Evolutionary conservation across 1,140 invertebrate genomes (phyloP).

Genomic region (Battus philenor): DNA sequence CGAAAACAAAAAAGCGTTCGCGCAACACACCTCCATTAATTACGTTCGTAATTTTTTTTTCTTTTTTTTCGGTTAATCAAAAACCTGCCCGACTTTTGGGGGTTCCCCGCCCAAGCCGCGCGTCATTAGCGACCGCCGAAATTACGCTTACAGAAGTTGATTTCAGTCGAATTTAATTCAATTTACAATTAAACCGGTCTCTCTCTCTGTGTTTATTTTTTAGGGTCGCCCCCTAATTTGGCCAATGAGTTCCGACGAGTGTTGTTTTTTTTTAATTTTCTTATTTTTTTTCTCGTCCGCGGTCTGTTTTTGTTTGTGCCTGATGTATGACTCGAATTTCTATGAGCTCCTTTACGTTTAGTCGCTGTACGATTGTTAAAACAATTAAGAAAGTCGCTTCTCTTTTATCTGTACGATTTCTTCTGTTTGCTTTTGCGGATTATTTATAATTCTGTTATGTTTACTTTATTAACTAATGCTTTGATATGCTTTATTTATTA

Average conservation of each 20-base stretch:
- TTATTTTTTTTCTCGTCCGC: background rate
- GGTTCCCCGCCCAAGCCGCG: slow-evolving; percentile 25
- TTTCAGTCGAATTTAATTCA: slow-evolving; percentile 60
- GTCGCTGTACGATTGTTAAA: background rate
- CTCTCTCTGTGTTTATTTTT: slow-evolving; percentile 40
- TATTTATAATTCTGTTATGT: no score
- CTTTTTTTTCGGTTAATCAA: slow-evolving; percentile 51
- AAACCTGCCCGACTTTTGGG: slow-evolving; percentile 42
- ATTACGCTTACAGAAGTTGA: slow-evolving; percentile 44
- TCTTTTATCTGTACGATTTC: no score
- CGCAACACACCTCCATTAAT: slow-evolving; percentile 42
- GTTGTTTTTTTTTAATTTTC: slow-evolving; percentile 32
- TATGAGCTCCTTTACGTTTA: slow-evolving; percentile 16
- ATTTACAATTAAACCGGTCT: slow-evolving; percentile 62
- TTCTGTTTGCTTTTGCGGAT: no score
- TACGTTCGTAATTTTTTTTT: slow-evolving; percentile 45
- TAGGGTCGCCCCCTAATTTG: slow-evolving; percentile 37
- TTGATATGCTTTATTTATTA: no score
- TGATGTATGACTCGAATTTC: slow-evolving; percentile 18
- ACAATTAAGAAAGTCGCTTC: background rate
- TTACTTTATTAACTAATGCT: no score
- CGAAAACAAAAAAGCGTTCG: slow-evolving; percentile 24
- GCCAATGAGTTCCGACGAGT: slow-evolving; percentile 27
- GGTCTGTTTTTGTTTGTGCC: slow-evolving; percentile 20
- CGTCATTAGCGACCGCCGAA: slow-evolving; percentile 47